Evolutionary conservation across 2,113 vertebrate species (phyloP), one percentile per base, ranked within the genome.

Genomic region (Riparia riparia): DNA sequence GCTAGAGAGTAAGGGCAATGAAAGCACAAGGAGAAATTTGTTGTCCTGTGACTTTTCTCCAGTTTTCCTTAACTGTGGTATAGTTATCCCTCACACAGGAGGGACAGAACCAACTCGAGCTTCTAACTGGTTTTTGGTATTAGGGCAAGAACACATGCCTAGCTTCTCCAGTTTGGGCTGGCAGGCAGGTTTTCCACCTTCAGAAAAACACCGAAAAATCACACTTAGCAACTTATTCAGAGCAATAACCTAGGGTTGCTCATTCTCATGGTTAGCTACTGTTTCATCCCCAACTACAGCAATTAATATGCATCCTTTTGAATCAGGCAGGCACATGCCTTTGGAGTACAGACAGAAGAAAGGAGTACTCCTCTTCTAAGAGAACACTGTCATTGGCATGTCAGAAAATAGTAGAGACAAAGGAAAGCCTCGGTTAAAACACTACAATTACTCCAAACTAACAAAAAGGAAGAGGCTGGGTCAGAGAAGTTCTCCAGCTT

Each of bases 21-120:
- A 53, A 61, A 66, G n/a, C 9, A 4, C 1, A 0, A 28, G 9
- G 12, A 44, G 5, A 69, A 81, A 41, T 19, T 1, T 2, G 9
- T 19, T 24, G 25, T 45, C 6, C 18, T 14, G 2, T 4, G 32
- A 31, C 11, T 37, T 72, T 21, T 68, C 65, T 39, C 14, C 7
- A 28, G 17, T 47, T 85, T 82, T 56, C 37, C 22, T 42, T 54
- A 60, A 18, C 22, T 65, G 32, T 50, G 29, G 21, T 29, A 60
- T 26, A 73, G 45, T 37, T 37, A 37, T 37, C 37, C 37, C 37
- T 29, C 25, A 42, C 20, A 31, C 2, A 44, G 8, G 45, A 89
- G 47, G 6, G 7, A 13, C 2, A 32, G 8, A 73, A 50, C 9
- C 25, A 26, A 4, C 26, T 66, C 15, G 56, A 51, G 15, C 4